Conservation (phyloP, 2,113 vertebrate genomes). For the Furnarius figulus region DNA sequence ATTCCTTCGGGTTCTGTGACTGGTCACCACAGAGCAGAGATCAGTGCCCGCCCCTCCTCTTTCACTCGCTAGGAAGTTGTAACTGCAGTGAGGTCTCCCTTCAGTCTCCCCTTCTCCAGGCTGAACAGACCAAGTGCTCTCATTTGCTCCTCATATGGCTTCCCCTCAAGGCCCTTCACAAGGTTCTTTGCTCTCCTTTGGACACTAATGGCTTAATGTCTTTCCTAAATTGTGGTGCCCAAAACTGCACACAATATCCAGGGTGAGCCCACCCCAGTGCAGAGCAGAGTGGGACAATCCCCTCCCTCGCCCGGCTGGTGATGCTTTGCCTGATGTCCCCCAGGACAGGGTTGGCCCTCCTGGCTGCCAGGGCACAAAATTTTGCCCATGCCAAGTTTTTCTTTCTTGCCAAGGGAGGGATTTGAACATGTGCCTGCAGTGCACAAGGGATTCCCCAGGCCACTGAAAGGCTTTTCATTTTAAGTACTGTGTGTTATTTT, state of each 20-base stretch:
- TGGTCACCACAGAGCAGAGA: neutral
- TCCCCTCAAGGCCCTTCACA: neutral
- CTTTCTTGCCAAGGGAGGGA: neutral
- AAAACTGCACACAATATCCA: neutral
- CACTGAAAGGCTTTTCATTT: neutral
- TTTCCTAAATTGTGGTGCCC: neutral
- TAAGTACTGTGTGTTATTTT: neutral
- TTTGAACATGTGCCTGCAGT: neutral
- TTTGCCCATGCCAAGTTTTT: neutral
- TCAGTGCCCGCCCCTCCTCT: neutral
- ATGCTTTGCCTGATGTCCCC: neutral
- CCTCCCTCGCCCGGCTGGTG: neutral
- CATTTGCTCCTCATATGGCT: neutral
- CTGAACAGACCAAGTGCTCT: neutral
- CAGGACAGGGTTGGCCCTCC: neutral
- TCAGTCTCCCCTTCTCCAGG: neutral
- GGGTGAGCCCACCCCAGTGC: neutral
- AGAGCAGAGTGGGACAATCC: neutral
- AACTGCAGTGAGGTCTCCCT: neutral
- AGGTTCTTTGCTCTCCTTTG: neutral
- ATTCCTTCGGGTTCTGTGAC: neutral
- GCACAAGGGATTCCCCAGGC: neutral
- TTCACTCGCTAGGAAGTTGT: neutral
- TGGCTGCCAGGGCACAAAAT: neutral
- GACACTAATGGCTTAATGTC: neutral